phyloP scores from a whole-genome alignment of 2,888 invertebrate species.

The Eupithecia vulgata region DNA sequence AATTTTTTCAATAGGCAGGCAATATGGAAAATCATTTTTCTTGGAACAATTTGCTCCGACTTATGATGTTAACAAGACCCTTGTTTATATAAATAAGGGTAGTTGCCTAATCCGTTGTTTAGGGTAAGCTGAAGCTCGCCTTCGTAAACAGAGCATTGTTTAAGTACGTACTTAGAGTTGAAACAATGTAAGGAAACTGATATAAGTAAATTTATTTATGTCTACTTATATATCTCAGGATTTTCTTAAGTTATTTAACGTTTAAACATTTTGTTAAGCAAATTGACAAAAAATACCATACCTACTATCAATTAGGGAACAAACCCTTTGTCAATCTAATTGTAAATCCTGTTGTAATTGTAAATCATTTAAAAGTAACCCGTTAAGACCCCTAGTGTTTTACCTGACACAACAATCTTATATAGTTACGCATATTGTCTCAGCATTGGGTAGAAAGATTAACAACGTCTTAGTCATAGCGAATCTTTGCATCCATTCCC shows the following conservation, averaged over 20 bases:
- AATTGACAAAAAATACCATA: background rate
- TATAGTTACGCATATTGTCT: no score
- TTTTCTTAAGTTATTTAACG: background rate
- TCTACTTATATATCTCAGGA: background rate
- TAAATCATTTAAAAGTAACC: no score
- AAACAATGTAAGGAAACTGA: constrained; percentile 17
- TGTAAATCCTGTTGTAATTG: no score
- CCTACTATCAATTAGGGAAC: no score
- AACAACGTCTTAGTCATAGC: no score
- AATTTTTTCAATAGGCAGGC: constrained; percentile 6
- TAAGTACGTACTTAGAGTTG: constrained; percentile 12
- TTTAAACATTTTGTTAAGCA: background rate
- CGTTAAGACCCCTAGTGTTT: no score
- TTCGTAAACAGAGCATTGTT: constrained; percentile 28
- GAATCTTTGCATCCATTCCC: no score
- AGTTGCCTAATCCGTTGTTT: constrained; percentile 42
- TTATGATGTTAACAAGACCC: constrained; percentile 42
- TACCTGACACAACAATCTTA: no score
- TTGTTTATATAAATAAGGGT: constrained; percentile 41
- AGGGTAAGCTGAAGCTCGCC: constrained; percentile 35
- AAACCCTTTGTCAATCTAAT: no score
- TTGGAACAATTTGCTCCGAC: constrained; percentile 38
- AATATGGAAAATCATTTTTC: constrained; percentile 28
- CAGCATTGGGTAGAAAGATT: no score
- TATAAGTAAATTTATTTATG: constrained; percentile 2